Base-by-base conservation (phyloP, 2,113 vertebrate genomes). In the Eidolon helvum region DNA sequence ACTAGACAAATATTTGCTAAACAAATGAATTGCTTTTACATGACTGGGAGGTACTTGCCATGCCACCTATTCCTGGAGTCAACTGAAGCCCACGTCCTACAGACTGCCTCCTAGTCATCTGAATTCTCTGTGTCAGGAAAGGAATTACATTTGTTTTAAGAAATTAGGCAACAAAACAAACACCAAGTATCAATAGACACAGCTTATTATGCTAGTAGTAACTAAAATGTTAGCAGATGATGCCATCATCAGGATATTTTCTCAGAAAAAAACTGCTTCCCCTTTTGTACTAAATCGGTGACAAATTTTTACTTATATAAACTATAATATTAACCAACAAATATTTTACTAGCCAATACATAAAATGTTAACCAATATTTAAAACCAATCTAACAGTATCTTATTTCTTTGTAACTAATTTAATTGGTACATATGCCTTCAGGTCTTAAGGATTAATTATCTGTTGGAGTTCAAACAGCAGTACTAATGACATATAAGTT, bases 21-120 rank as follows among this genome's bases (percentile, higher is more conserved):
- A 79, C 28, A 59, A 50, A 80, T 40, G 40, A 59, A 43, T 16
- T 30, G 22, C n/a, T 59, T 69, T 38, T 38, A 83, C 6, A 9
- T 6, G 33, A 65, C 4, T n/a, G 35, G 15, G 11, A 63, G 38
- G 30, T 95, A 98, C 99, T 99, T 96, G 99, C 99, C 98, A 99
- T 98, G 53, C 99, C 98, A 16, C 98, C 98, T 91, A 99, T 98
- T 28, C 99, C 99, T 35, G 99, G 98, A 53, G 99, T 98, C 48
- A 99, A 97, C 97, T 99, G 99, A 95, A 99, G 99, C 30, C 99
- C 99, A 94, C 99, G 98, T 5, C 99, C 99, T 53, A 99, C 99
- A 0, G 99, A 99, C 94, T 99, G 99, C 18, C 99, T 99, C 30
- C 99, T 99, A 30, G 98, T 98, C 99, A 99, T 99, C 94, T 99